Evolutionary conservation across 2,888 invertebrate genomes (phyloP), one percentile per base, ranked within the genome.

Genomic region (Morinoia aosen): DNA sequence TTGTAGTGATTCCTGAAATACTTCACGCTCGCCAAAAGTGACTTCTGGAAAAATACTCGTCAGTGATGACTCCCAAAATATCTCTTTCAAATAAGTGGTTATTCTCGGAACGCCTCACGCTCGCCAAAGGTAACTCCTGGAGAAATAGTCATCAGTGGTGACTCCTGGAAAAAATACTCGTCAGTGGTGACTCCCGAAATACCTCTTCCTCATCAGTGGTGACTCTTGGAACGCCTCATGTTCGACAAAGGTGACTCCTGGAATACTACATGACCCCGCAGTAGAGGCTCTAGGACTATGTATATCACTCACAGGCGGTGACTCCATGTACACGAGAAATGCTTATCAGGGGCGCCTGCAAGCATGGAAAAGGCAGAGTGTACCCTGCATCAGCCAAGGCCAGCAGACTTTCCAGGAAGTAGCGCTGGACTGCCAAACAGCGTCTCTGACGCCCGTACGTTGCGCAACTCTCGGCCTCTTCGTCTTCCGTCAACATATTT

Each of bases 401-500:
- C 76, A 33, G 33, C 8, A 8, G 19, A 16, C 76, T 76, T 76
- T 76, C 76, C 76, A 76, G 76, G 76, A 76, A 76, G 76, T 76
- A 33, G 7, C 76, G 25, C 76, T 33, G 76, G 76, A 76, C 25
- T 33, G 33, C 19, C 48, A 48, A 48, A 48, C 76, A 76, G 25
- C 76, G 33, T 33, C 33, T 76, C 76, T 76, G 76, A 76, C 76
- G 76, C 76, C 76, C 76, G 33, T 76, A 33, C 25, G 76, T 76
- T 76, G 76, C 76, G 76, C 76, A 76, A 76, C 76, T 10, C 33
- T 10, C 76, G 8, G 3, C 61, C 61, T 61, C 61, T 61, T 61
- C 19, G 76, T 76, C 76, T 76, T 76, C 76, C 76, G 76, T 76
- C 76, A 76, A 76, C 76, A 76, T 76, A 76, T 76, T 76, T 76